These are phyloP conservation scores for Gadopsis bispinosus DNA, from an alignment of 2,797 vertebrate species.

Conservation along the genomic window DNA sequence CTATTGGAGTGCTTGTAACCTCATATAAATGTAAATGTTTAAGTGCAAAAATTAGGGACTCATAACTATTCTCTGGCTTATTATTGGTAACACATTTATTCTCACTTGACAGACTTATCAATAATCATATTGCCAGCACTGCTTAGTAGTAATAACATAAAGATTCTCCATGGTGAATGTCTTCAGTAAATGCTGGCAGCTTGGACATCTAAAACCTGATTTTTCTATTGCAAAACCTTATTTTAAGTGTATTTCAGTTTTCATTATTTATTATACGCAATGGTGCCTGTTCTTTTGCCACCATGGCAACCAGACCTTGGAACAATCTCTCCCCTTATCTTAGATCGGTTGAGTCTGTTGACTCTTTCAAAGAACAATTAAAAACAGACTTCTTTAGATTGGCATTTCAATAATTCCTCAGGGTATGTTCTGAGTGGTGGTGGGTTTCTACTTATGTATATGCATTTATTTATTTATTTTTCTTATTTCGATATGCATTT, in stretches of 20 bases:
- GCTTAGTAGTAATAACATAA: neutral
- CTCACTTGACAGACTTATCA: neutral
- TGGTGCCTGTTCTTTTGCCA: no score
- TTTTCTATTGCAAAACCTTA: neutral
- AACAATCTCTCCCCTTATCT: no score
- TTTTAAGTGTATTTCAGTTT: conserved; percentile 4
- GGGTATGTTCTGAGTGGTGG: no score
- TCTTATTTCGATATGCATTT: no score
- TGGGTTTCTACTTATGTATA: no score
- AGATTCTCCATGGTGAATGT: neutral
- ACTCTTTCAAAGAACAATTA: no score
- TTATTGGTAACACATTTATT: neutral
- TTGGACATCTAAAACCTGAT: conserved; percentile 3
- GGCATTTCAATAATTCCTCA: no score
- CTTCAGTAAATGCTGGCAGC: neutral
- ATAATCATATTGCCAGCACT: neutral
- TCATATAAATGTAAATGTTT: neutral
- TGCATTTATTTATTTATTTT: no score
- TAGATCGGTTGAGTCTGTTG: no score
- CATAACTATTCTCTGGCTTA: neutral
- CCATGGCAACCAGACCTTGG: no score
- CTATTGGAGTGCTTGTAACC: neutral
- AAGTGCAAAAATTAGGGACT: neutral
- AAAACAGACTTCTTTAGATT: no score
- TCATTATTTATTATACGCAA: conserved; percentile 38